Base-by-base conservation (phyloP, 1,140 invertebrate genomes). In the Hycleus phaleratus region DNA sequence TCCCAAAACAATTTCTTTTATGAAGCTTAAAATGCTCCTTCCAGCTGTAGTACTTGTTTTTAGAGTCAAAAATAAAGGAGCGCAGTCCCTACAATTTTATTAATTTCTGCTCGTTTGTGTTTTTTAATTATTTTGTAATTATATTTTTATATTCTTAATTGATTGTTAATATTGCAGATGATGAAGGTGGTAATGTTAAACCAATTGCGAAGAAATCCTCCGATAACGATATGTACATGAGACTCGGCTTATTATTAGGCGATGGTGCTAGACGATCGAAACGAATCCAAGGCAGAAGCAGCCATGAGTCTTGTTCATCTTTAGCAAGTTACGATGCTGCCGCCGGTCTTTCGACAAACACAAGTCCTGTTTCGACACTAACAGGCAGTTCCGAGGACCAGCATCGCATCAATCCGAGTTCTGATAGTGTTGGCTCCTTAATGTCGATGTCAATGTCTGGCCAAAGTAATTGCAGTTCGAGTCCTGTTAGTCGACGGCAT, bases 311-410 rank as follows among this genome's bases (percentile, higher is more conserved):
- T 0, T 82, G 78, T 56, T 84, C 60, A 80, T 91, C 88, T 1
- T 69, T 91, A 11, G 86, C 84, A 1, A 90, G 87, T 49, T 83
- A 87, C 48, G 89, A 92, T 49, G 82, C 84, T 2, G 84, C 86
- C 32, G 78, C 79, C 1, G 70, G 80, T 32, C 82, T 83, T 4
- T 89, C 90, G 1, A 85, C 85, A 45, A 92, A 92, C 62, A 91
- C 89, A 4, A 93, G 90, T 73, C 90, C 91, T 12, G 84, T 82
- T n/a, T 93, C 91, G 5, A 94, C 91, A 0, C 74, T 93, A 8
- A 93, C 91, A 11, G 90, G 90, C 65, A 83, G 82, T 2, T 85
- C 84, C 10, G 83, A 85, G 62, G 84, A 86, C 61, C 72, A 82
- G 65, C 73, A 80, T 62, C 65, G 80, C 57, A 59, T 77, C 66